phyloP scores from a whole-genome alignment of 2,888 invertebrate genomes.

The Clunio marinus region DNA sequence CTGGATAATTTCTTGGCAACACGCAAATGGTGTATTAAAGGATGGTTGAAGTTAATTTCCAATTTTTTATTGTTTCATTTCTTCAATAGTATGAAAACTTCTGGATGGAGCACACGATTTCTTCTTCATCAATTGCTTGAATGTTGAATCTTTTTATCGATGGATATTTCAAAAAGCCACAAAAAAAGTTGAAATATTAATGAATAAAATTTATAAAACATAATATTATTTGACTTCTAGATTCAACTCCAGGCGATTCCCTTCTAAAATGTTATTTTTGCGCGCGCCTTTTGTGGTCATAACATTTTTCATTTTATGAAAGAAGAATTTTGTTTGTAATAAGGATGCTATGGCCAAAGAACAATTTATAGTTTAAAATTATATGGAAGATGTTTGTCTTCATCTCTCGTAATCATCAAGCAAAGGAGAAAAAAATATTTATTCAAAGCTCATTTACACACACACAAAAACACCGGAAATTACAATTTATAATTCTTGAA shows the following conservation, averaged over 20 bases:
- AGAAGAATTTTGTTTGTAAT: conserved; percentile 2
- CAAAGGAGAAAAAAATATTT: background rate
- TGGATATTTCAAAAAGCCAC: no score
- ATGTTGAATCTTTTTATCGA: background rate
- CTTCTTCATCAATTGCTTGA: background rate
- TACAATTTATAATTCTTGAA: conserved; percentile 36
- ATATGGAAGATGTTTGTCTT: conserved; percentile 14
- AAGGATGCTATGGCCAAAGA: background rate
- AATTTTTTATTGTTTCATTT: conserved; percentile 23
- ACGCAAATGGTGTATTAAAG: conserved; percentile 38
- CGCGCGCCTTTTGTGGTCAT: background rate
- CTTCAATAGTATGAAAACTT: background rate
- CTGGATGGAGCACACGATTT: background rate
- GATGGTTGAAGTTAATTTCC: conserved; percentile 29
- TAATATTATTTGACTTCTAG: conserved; percentile 33
- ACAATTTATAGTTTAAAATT: conserved; percentile 34
- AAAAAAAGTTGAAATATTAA: conserved; percentile 27
- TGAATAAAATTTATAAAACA: conserved; percentile 27
- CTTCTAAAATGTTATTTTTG: background rate
- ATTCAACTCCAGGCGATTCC: background rate
- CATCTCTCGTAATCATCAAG: conserved; percentile 1
- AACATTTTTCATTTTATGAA: background rate
- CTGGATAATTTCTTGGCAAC: conserved; percentile 35
- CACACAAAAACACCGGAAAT: conserved; percentile 33
- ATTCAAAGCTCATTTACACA: background rate